A percentile compares a stretch with the other conserved stretches of the same genome.
Conservation (phyloP, 2,888 invertebrate species). For the Andrena praecox region DNA sequence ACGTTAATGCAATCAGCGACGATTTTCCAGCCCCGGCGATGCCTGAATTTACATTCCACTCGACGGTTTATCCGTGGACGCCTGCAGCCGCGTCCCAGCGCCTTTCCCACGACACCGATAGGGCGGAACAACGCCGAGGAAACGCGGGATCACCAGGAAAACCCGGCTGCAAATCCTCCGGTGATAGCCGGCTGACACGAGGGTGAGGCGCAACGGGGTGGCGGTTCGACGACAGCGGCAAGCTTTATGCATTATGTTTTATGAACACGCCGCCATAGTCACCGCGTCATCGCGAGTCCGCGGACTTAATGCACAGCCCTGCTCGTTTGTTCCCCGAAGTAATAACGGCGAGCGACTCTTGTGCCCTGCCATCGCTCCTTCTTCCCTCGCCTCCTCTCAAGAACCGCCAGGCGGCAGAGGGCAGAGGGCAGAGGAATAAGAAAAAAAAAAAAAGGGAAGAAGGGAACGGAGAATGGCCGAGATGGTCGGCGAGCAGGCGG, state of each 20-base stretch:
- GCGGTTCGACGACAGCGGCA: constrained; percentile 52
- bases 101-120: constrained; percentile 4
- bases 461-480: background rate
- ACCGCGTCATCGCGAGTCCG: constrained; percentile 63
- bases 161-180: constrained; percentile 20
- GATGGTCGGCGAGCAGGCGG: background rate
- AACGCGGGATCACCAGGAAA: constrained; percentile 21
- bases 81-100: background rate
- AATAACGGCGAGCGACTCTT: constrained; percentile 65
- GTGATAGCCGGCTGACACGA: background rate
- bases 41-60: too few species aligned
- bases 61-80: too few species aligned
- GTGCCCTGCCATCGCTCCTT: background rate
- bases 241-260: constrained; percentile 71
- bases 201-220: background rate
- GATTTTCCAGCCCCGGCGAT: too few species aligned
- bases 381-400: background rate
- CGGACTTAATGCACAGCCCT: constrained; percentile 70
- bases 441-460: constrained; percentile 1
- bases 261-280: constrained; percentile 62
- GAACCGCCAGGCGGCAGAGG: background rate
- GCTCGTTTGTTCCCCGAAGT: constrained; percentile 71
- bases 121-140: background rate
- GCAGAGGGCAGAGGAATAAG: background rate
- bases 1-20: too few species aligned